Base-by-base conservation (phyloP, 2,113 vertebrate genomes). In the Carlito syrichta region DNA sequence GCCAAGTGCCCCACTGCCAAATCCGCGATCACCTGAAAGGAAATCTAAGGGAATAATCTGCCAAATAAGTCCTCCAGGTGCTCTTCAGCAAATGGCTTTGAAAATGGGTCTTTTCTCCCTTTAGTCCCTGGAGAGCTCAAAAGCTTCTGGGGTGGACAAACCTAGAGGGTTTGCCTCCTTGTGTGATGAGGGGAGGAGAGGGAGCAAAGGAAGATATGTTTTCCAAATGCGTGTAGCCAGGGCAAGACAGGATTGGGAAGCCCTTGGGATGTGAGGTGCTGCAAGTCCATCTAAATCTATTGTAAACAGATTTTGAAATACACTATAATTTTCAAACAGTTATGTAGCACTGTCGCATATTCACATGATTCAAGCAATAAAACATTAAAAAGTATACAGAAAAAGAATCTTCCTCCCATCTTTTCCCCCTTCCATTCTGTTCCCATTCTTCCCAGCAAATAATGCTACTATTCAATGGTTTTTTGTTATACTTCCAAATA, bases 21-120 rank as follows among this genome's bases (percentile, higher is more conserved):
- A 93, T 96, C 96, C 48, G 0, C 95, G 92, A 97, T 96, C 94
- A 86, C 86, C 92, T 95, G 85, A 94, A 94, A 96, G 95, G 94
- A 95, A 97, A 95, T 94, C 92, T 96, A 54, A 94, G 76, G 86
- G 81, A 23, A 35, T 63, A 94, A 86, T 2, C 63, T 85, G 48
- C 76, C 90, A 73, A 52, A 63, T 85, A 76, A 83, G 54, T 86
- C 48, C 40, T 78, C 71, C 90, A 96, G 92, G 85, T 88, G 92
- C 89, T 98, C 52, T 60, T 66, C 27, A 71, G 45, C 45, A 58
- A 95, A 85, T 56, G 56, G 16, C 84, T 95, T 97, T 94, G 83
- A 89, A 87, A 89, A 76, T 40, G 7, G 43, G 35, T 32, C 62
- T 91, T 87, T 85, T 82, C 78, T 96, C 52, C 58, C 52, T 73